Percentiles rank a stretch among this genome's conserved stretches.
Conservation (phyloP, 2,113 vertebrate genomes). For the Lethenteron reissneri region DNA sequence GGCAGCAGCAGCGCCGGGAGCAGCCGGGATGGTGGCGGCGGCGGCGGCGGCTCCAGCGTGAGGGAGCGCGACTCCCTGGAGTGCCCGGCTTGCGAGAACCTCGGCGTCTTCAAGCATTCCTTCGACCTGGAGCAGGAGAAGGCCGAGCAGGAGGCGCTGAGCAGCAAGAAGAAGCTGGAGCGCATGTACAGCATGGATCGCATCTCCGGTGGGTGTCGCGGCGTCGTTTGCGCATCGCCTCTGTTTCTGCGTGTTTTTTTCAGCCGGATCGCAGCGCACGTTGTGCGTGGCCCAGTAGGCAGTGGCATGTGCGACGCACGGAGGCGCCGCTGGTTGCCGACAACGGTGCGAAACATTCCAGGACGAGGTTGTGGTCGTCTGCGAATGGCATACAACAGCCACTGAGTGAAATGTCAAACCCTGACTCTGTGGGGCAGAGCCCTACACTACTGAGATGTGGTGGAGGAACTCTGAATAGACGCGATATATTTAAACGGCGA, state of each 20-base stretch:
- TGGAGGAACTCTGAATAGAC: too few relatives aligned
- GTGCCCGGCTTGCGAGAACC: conserved; percentile 29
- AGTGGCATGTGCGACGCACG: background rate
- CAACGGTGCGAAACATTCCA: background rate
- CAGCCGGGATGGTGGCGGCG: conserved; percentile 29
- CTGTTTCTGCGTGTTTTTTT: background rate
- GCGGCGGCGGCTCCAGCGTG: conserved; percentile 22
- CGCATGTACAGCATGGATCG: conserved; percentile 74
- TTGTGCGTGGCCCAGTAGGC: background rate
- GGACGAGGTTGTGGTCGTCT: background rate
- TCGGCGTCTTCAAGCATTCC: conserved; percentile 39
- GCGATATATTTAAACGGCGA: too few relatives aligned
- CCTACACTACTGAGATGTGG: too few relatives aligned
- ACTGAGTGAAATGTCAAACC: too few relatives aligned
- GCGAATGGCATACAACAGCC: background rate
- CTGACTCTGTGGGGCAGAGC: too few relatives aligned
- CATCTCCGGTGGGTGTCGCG: conserved; percentile 31
- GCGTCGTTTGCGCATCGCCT: background rate
- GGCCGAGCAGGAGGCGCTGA: conserved; percentile 18
- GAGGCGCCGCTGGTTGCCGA: background rate
- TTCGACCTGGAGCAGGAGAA: conserved; percentile 47
- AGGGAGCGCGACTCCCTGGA: conserved; percentile 35
- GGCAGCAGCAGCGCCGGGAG: conserved; percentile 27
- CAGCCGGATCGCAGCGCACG: background rate
- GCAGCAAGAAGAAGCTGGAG: conserved; percentile 57